A percentile compares a stretch with the other conserved stretches of the same genome.
Evolutionary conservation across 1,140 invertebrate species (phyloP).

Genomic region (Probaryconus sp.): DNA sequence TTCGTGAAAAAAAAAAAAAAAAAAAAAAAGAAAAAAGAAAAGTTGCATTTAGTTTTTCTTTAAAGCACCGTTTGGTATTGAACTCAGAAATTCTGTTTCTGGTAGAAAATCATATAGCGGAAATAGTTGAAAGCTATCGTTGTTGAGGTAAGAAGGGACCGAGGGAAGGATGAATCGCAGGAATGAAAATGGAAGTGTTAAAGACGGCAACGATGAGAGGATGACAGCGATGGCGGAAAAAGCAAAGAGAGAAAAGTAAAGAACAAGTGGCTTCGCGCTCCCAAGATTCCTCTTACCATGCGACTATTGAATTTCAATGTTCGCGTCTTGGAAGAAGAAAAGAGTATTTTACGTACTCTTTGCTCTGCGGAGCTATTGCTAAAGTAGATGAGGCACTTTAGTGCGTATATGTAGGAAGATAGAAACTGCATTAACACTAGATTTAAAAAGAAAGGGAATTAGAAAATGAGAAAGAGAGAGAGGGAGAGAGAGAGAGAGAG

Average conservation of each 20-base stretch:
- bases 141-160: too few relatives aligned
- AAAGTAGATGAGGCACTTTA: slow-evolving; percentile 57
- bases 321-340: slow-evolving; percentile 48
- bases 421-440: slow-evolving; percentile 58
- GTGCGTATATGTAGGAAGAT: slow-evolving; percentile 41
- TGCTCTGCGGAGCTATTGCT: slow-evolving; percentile 51
- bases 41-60: too few relatives aligned
- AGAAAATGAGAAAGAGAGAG: slow-evolving; percentile 28
- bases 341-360: slow-evolving; percentile 50
- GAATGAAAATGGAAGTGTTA: slow-evolving; percentile 51
- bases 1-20: too few relatives aligned
- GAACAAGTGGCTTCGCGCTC: slow-evolving; percentile 52
- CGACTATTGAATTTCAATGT: slow-evolving; percentile 67
- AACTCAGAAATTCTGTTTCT: too few relatives aligned
- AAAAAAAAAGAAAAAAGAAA: too few relatives aligned
- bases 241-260: slow-evolving; percentile 55
- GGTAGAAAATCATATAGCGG: too few relatives aligned
- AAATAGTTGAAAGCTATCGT: too few relatives aligned
- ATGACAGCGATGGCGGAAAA: slow-evolving; percentile 36
- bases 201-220: slow-evolving; percentile 29
- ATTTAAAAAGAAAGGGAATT: slow-evolving; percentile 40
- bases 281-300: slow-evolving; percentile 56
- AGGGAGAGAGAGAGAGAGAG: slow-evolving; percentile 3
- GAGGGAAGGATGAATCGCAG: slow-evolving; percentile 7
- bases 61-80: too few relatives aligned